Evolutionary conservation across 2,888 invertebrate species (phyloP), one percentile per base, ranked within the genome.

Genomic region (Acronicta alni): DNA sequence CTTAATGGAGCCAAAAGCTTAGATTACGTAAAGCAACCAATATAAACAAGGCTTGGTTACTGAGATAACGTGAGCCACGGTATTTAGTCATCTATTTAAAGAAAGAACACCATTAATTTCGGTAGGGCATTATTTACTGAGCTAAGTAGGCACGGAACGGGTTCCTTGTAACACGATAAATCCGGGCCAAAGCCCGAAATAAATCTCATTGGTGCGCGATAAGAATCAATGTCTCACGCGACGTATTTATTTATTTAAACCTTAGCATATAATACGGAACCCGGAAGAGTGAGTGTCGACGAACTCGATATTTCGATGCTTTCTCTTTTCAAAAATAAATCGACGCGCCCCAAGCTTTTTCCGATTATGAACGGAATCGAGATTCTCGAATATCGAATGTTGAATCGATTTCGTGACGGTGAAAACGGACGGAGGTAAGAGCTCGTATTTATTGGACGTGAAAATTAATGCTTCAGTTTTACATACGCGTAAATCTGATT

Each of bases 81-180:
- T 92, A 92, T 92, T 93, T 89, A 93, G 90, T 93, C 92, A 93
- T 93, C 92, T 94, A 93, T 93, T 92, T 92, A 90, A 91, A 90
- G 91, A 93, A 90, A 85, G 89, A 89, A 86, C 86, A 81, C 89
- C 91, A 92, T 93, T 88, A 91, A 93, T 93, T 92, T 90, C 79
- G 89, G 84, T 89, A 79, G 83, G 79, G 85, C 89, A 89, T 93
- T 93, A 94, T 93, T 93, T 93, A 93, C 90, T 85, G 87, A 89
- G 88, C 87, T 89, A 88, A 91, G 92, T 89, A 92, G 90, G 87
- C 93, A 92, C 91, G 92, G 84, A 93, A 92, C 93, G 91, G 90
- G 92, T 93, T 90, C 83, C 90, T 83, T 87, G 88, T 87, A 87
- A 85, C 88, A 80, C 89, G 83, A 92, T 93, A 93, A 93, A 93